Evolutionary conservation across 30 jellyfish, hydroid and myxozoan genomes (phyloP).

Genomic region (Aurelia sp.): DNA sequence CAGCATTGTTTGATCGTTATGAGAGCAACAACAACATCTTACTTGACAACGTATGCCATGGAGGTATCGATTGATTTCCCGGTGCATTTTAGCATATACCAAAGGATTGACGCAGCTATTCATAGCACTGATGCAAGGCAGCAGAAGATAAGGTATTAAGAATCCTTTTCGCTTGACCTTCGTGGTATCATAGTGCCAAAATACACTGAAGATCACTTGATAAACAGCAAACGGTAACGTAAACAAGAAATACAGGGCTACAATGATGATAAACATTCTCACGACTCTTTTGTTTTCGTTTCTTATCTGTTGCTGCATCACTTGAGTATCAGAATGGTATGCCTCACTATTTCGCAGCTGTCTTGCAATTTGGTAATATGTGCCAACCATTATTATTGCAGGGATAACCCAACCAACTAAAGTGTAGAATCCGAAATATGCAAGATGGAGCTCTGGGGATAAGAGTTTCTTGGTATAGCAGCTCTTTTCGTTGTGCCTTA

Average conservation of each 20-base stretch:
- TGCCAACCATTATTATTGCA: conserved; percentile 2
- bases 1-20: background rate
- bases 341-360: conserved; percentile 46
- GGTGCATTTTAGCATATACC: conserved; percentile 65
- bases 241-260: conserved; percentile 36
- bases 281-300: conserved; percentile 54
- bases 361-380: conserved; percentile 26
- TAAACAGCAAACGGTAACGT: conserved; percentile 56
- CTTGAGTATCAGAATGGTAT: conserved; percentile 48
- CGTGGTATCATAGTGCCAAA: background rate
- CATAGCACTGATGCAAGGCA: conserved; percentile 66
- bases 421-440: conserved; percentile 24
- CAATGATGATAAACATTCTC: conserved; percentile 54
- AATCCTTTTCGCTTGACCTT: background rate
- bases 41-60: background rate
- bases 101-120: conserved; percentile 71
- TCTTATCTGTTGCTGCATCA: conserved; percentile 52
- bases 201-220: conserved; percentile 5
- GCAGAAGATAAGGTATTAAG: background rate
- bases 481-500: conserved; percentile 2
- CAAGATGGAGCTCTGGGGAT: conserved; percentile 24
- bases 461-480: conserved; percentile 1
- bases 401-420: conserved; percentile 64
- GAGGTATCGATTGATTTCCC: conserved; percentile 50
- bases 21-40: background rate